Base-by-base conservation (phyloP, 23 tunicate species). In the Ciona savignyi region DNA sequence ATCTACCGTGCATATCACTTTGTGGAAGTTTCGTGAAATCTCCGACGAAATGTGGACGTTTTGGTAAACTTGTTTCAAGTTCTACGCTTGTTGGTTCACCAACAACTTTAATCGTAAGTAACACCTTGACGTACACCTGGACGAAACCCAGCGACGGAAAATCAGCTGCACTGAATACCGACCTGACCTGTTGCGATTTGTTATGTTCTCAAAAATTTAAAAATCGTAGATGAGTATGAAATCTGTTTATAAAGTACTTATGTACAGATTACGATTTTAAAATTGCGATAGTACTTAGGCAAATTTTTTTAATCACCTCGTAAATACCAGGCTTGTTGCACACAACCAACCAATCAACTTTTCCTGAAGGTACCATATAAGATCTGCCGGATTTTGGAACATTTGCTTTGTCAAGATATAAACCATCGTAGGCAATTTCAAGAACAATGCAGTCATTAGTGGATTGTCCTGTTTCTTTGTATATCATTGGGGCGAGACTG, bases 401-500 rank as follows among this genome's bases (percentile, higher is more conserved):
- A 21, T 60, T 33, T 24, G 85, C 74, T 22, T 33, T n/a, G 62
- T 80, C 76, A 4, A 86, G 30, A 61, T 86, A 86, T 11, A 86
- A 30, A 15, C 93, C 93, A 66, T 86, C 93, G 0, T 27, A 23
- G 3, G 93, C 93, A 60, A 86, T 86, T 80, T 86, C 93, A 24
- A 33, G 30, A 25, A 86, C 33, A 30, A 33, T 20, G 75, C 93
- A 86, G 2, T 35, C 70, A 15, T 26, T 48, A 15, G 0, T 32
- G 22, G 24, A 11, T 21, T 60, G 32, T 0, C 29, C 21, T 4
- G 34, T 63, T 30, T 60, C 60, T 78, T n/a, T n/a, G n/a, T n/a
- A n/a, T n/a, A n/a, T n/a, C n/a, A n/a, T n/a, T n/a, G n/a, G n/a
- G n/a, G n/a, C 83, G 29, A 81, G 77, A 2, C 70, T 60, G 29